Evolutionary conservation across 1,140 invertebrate species (phyloP), one percentile per base, ranked within the genome.

Genomic region (Eurosta solidaginis): DNA sequence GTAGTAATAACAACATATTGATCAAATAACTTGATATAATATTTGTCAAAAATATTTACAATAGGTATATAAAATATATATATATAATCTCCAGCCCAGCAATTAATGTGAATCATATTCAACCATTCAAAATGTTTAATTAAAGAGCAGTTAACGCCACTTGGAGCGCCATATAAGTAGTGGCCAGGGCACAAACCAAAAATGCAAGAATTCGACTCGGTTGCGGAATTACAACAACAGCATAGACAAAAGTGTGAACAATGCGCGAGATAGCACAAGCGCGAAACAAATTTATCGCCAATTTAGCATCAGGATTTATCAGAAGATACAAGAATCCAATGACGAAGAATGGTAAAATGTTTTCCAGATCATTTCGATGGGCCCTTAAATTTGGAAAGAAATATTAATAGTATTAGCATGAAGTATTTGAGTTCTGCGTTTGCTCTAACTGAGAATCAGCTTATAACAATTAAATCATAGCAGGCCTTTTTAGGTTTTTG

Each of bases 341-440:
- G 3, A 89, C 79, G 14, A 92, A 85, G 86, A 92, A 93, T 2
- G 90, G 87, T 3, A 90, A 81, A 54, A 92, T 88, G 78, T 92
- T 93, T 82, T 93, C 92, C 45, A 93, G 79, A 80, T 93, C 92
- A 81, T 93, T 93, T 42, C 89, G 82, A 83, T 93, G 92, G 27
- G 91, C 90, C 79, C 92, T 91, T 88, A 87, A 29, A 63, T 33
- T 9, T 14, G 27, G 1, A 42, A 14, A 76, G 45, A 6, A n/a
- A n/a, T n/a, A n/a, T n/a, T n/a, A 50, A 76, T 29, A 50, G 7
- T 33, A 76, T 33, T 73, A 33, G 22, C 17, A 50, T 12, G 3
- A 50, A 22, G 12, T 3, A 50, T 22, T n/a, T n/a, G n/a, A n/a
- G n/a, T n/a, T n/a, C n/a, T n/a, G n/a, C n/a, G n/a, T n/a, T n/a